A percentile compares a stretch with the other conserved stretches of the same genome.
Evolutionary conservation across 1,140 invertebrate species (phyloP).

Genomic region (Apis dorsata): DNA sequence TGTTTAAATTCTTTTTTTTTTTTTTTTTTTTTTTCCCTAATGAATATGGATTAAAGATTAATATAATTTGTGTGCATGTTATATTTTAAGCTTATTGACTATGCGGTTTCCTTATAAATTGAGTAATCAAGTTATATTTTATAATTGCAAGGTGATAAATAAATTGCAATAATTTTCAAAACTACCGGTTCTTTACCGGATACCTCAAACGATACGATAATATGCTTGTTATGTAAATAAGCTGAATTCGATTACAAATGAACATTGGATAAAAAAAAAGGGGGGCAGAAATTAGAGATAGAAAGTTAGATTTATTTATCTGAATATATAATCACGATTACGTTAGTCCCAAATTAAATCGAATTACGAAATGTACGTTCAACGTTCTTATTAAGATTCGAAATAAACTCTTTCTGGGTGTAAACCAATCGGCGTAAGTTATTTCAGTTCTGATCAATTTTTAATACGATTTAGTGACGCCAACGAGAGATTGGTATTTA

Average conservation of each 20-base stretch:
- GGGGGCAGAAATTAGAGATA: background rate
- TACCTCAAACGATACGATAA: background rate
- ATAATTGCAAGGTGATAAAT: background rate
- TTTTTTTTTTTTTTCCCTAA: background rate
- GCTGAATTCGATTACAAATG: background rate
- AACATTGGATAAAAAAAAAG: no score
- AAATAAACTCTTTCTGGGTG: background rate
- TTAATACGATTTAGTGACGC: no score
- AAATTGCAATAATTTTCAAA: slow-evolving; percentile 21
- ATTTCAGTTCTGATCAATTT: background rate
- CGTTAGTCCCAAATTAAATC: background rate
- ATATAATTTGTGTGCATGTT: background rate
- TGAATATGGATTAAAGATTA: background rate
- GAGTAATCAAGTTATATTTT: background rate
- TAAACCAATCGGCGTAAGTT: background rate
- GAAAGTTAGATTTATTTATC: background rate
- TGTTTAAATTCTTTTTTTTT: no score
- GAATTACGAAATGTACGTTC: no score
- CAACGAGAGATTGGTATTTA: background rate
- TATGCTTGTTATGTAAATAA: background rate
- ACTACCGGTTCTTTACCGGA: background rate
- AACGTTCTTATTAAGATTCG: no score
- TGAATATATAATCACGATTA: background rate
- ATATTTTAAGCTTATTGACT: background rate
- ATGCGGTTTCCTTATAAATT: background rate